Conservation (phyloP, 1,140 invertebrate species). For the Eulimnadia texana region DNA sequence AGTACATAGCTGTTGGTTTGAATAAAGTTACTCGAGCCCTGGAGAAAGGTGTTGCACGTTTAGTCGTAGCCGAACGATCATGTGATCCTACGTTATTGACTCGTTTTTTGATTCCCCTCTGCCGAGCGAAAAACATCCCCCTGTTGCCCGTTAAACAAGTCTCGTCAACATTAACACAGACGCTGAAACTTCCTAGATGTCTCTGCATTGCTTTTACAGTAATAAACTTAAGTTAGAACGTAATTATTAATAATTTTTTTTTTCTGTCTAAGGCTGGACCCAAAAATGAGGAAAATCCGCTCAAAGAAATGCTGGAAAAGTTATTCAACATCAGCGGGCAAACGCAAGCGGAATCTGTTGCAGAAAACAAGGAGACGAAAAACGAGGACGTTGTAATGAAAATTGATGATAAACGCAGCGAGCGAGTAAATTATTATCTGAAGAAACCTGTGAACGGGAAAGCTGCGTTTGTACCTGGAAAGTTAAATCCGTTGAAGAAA, state of each 20-base stretch:
- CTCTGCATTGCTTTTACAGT: neutral
- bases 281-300: neutral
- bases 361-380: no score
- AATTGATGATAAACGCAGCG: neutral
- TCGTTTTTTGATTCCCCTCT: constrained; percentile 4
- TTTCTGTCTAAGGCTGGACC: neutral
- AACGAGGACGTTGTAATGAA: neutral
- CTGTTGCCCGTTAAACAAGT: neutral
- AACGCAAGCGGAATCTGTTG: no score
- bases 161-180: neutral
- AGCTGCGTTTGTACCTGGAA: neutral
- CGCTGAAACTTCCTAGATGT: neutral
- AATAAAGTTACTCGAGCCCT: neutral
- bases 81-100: neutral
- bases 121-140: neutral
- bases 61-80: neutral
- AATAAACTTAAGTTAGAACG: no score
- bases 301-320: neutral
- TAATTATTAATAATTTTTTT: no score
- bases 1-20: neutral
- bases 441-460: neutral
- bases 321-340: no score
- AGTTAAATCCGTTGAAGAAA: neutral
- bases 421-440: neutral
- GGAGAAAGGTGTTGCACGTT: neutral